Evolutionary conservation across 1,140 invertebrate species (phyloP).

Genomic region (Saccostrea cuccullata): DNA sequence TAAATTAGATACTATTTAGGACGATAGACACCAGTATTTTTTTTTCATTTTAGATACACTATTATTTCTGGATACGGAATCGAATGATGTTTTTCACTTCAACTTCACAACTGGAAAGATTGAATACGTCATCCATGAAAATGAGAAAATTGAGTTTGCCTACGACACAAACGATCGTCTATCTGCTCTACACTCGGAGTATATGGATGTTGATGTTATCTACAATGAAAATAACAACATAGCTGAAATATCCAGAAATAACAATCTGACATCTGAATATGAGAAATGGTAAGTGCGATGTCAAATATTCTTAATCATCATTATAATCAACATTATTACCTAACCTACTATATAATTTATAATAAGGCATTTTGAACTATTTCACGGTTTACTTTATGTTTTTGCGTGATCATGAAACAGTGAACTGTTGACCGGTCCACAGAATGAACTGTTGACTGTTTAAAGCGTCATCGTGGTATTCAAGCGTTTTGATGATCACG

Average conservation of each 20-base stretch:
- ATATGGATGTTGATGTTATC: background rate
- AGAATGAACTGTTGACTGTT: too few species aligned
- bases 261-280: background rate
- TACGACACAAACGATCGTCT: background rate
- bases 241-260: background rate
- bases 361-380: too few species aligned
- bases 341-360: too few species aligned
- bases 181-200: background rate
- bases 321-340: too few species aligned
- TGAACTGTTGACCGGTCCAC: too few species aligned
- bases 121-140: background rate
- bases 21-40: background rate
- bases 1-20: too few species aligned
- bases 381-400: too few species aligned
- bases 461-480: too few species aligned
- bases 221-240: slow-evolving; percentile 3
- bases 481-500: too few species aligned
- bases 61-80: background rate
- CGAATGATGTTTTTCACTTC: background rate
- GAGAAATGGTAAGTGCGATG: background rate
- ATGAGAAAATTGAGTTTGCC: background rate
- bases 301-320: background rate
- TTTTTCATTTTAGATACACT: background rate
- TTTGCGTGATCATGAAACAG: too few species aligned
- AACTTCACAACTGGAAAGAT: slow-evolving; percentile 7